Evolutionary conservation across 1,140 invertebrate genomes (phyloP).

Genomic region (Dufourea novaeangliae): DNA sequence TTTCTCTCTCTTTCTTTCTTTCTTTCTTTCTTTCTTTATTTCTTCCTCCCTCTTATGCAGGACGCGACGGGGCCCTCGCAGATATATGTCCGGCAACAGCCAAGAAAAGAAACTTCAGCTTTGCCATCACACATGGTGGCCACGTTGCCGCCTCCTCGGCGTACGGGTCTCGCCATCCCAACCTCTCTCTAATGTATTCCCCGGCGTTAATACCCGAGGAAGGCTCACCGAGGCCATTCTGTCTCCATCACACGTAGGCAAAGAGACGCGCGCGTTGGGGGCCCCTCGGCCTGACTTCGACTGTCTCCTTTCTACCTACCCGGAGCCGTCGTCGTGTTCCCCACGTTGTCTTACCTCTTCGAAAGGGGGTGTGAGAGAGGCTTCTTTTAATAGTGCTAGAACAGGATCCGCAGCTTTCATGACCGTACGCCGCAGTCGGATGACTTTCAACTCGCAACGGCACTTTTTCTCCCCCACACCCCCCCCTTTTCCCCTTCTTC

Average conservation of each 20-base stretch:
- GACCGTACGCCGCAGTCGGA: slow-evolving; percentile 24
- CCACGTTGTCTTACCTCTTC: slow-evolving; percentile 30
- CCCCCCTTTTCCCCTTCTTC: background rate
- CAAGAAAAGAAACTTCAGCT: slow-evolving; percentile 70
- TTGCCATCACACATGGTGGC: slow-evolving; percentile 77
- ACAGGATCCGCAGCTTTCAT: slow-evolving; percentile 38
- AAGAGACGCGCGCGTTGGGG: slow-evolving; percentile 53
- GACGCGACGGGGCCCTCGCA: slow-evolving; percentile 42
- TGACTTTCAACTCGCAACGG: slow-evolving; percentile 53
- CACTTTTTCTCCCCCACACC: slow-evolving; percentile 18
- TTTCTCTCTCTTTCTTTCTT: no score
- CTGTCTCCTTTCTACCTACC: background rate
- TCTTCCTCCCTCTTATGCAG: slow-evolving; percentile 38
- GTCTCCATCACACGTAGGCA: slow-evolving; percentile 73
- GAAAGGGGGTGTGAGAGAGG: slow-evolving; percentile 37
- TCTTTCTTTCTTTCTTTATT: no score
- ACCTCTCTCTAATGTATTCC: slow-evolving; percentile 78
- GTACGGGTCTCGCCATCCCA: slow-evolving; percentile 51
- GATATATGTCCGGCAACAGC: slow-evolving; percentile 55
- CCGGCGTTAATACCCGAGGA: slow-evolving; percentile 72
- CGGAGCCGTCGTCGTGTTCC: slow-evolving; percentile 3
- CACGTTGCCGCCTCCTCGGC: slow-evolving; percentile 78
- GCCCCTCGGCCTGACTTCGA: background rate
- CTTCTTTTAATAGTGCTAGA: slow-evolving; percentile 64
- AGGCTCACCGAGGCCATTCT: slow-evolving; percentile 63